Evolutionary conservation across 2,797 vertebrate species (phyloP).

Genomic region (Channa striata): DNA sequence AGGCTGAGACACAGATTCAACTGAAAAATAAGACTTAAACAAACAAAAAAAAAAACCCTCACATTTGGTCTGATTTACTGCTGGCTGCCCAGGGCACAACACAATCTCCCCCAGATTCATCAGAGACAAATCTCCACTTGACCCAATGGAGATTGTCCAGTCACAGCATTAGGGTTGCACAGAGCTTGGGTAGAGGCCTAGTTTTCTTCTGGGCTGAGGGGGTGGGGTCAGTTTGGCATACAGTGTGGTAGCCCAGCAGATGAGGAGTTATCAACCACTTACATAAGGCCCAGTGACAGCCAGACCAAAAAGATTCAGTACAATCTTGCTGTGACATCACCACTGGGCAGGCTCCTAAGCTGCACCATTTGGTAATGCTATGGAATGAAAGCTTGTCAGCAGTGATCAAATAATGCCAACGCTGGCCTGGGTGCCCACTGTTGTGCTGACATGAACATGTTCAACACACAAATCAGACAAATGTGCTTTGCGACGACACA

Average conservation of each 20-base stretch:
- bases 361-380: conserved; percentile 14
- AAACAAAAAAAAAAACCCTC: conserved; percentile 22
- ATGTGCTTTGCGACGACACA: conserved; percentile 8
- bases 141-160: conserved; percentile 78
- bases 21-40: conserved; percentile 18
- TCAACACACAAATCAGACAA: conserved; percentile 20
- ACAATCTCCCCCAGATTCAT: conserved; percentile 74
- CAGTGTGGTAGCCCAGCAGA: conserved; percentile 39
- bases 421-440: background rate
- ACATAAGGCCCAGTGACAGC: conserved; percentile 31
- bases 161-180: conserved; percentile 71
- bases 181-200: conserved; percentile 72
- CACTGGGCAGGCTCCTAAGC: conserved; percentile 5
- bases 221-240: conserved; percentile 41
- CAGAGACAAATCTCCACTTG: conserved; percentile 78
- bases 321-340: conserved; percentile 14
- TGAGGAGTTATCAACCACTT: conserved; percentile 60
- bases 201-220: conserved; percentile 63
- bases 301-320: conserved; percentile 22
- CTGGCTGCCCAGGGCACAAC: conserved; percentile 47
- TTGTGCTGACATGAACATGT: conserved; percentile 9
- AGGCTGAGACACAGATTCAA: conserved; percentile 38
- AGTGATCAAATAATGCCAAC: conserved; percentile 20
- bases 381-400: conserved; percentile 25
- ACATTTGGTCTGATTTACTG: conserved; percentile 57